Evolutionary conservation across 1,140 invertebrate species (phyloP).

Genomic region (Diorhabda sublineata): DNA sequence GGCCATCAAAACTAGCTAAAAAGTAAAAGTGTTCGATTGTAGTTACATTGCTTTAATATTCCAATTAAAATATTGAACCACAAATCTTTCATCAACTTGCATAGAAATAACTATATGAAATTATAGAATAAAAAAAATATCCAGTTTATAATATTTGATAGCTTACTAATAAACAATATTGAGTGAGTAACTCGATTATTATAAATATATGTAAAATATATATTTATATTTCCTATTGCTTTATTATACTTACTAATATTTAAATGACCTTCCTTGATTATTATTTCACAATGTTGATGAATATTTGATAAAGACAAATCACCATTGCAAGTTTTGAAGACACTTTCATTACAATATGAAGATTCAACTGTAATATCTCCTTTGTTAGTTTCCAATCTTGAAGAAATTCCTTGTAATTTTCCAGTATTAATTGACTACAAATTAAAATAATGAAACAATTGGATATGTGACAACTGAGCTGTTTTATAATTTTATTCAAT

Average conservation of each 20-base stretch:
- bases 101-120: no score
- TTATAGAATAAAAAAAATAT: no score
- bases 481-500: no score
- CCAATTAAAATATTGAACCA: conserved; percentile 23
- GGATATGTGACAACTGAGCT: no score
- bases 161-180: no score
- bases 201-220: no score
- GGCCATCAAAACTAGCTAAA: conserved; percentile 37
- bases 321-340: conserved; percentile 29
- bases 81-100: conserved; percentile 22
- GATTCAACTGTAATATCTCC: conserved; percentile 31
- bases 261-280: conserved; percentile 17
- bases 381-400: conserved; percentile 23
- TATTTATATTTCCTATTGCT: no score
- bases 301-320: conserved; percentile 32
- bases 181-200: no score
- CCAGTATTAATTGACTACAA: conserved; percentile 32
- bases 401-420: conserved; percentile 27
- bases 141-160: no score
- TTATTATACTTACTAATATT: no score
- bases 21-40: background rate
- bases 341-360: conserved; percentile 32
- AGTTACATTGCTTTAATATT: background rate
- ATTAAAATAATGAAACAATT: background rate
- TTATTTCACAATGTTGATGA: conserved; percentile 32